These are phyloP conservation scores for Aphyosemion australe DNA, from an alignment of 2,113 vertebrate species.

Conservation along the genomic window DNA sequence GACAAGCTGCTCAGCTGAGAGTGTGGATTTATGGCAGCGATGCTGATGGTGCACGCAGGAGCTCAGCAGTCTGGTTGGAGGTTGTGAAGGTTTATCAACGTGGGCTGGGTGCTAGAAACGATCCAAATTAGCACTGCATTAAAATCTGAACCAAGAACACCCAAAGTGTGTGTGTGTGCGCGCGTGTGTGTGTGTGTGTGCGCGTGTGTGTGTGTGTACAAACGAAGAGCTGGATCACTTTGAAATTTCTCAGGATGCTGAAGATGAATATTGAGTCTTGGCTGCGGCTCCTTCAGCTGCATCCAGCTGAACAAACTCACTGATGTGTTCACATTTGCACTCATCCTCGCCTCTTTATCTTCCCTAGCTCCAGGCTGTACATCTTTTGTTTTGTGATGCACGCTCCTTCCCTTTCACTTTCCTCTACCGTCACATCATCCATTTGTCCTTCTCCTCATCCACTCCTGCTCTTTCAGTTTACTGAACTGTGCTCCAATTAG, in stretches of 20 bases:
- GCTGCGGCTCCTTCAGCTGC: background rate
- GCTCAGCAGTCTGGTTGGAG: slow-evolving; percentile 8
- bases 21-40: slow-evolving; percentile 16
- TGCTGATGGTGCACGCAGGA: slow-evolving; percentile 12
- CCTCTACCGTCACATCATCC: slow-evolving; percentile 22
- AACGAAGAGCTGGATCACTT: background rate
- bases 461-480: slow-evolving; percentile 31
- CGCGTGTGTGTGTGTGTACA: too few relatives aligned
- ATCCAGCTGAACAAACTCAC: background rate
- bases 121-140: background rate
- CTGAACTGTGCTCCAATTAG: slow-evolving; percentile 61
- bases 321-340: slow-evolving; percentile 3
- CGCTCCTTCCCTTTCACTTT: slow-evolving; percentile 4
- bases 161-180: too few relatives aligned
- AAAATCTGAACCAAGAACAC: background rate
- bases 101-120: slow-evolving; percentile 33
- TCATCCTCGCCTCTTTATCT: background rate
- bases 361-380: slow-evolving; percentile 8
- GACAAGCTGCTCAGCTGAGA: slow-evolving; percentile 14
- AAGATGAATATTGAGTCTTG: background rate
- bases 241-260: background rate
- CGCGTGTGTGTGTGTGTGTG: too few relatives aligned
- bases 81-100: slow-evolving; percentile 28
- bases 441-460: slow-evolving; percentile 29
- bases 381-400: slow-evolving; percentile 11